Conservation (phyloP, 2,797 vertebrate genomes). For the Poeciliopsis presidionis region DNA sequence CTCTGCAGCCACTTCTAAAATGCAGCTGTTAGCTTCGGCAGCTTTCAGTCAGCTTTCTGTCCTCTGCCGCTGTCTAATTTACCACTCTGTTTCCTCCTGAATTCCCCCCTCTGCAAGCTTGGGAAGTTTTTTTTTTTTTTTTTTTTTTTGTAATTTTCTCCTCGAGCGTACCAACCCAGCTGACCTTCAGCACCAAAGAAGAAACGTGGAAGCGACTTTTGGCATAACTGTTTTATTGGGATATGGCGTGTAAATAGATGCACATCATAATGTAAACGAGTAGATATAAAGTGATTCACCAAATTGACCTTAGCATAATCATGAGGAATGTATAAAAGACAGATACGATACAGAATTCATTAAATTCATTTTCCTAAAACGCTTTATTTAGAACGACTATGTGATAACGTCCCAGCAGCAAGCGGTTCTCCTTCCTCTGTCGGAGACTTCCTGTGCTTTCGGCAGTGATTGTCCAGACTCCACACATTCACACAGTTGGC, state of each 20-base stretch:
- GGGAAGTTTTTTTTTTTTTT: conserved; percentile 16
- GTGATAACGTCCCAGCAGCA: conserved; percentile 70
- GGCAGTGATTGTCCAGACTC: conserved; percentile 76
- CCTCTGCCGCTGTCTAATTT: conserved; percentile 13
- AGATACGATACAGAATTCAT: conserved; percentile 75
- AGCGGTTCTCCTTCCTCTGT: conserved; percentile 50
- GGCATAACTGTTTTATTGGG: conserved; percentile 79
- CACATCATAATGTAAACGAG: conserved; percentile 74
- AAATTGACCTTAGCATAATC: conserved; percentile 73
- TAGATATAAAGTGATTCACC: conserved; percentile 78
- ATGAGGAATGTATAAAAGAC: conserved; percentile 85
- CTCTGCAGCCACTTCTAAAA: conserved; percentile 52
- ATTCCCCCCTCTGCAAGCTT: conserved; percentile 21
- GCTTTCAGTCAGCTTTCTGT: conserved; percentile 26
- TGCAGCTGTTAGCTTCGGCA: conserved; percentile 58
- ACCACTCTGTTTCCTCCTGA: conserved; percentile 26
- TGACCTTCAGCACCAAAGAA: conserved; percentile 43
- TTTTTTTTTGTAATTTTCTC: background rate
- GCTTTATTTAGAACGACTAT: conserved; percentile 66
- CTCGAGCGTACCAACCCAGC: conserved; percentile 23
- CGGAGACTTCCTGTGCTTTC: conserved; percentile 72
- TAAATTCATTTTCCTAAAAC: conserved; percentile 72
- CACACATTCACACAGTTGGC: conserved; percentile 62
- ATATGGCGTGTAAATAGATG: conserved; percentile 75
- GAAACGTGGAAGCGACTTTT: conserved; percentile 34